phyloP scores from a whole-genome alignment of 2,113 vertebrate genomes.

The Cryptotis parvus region DNA sequence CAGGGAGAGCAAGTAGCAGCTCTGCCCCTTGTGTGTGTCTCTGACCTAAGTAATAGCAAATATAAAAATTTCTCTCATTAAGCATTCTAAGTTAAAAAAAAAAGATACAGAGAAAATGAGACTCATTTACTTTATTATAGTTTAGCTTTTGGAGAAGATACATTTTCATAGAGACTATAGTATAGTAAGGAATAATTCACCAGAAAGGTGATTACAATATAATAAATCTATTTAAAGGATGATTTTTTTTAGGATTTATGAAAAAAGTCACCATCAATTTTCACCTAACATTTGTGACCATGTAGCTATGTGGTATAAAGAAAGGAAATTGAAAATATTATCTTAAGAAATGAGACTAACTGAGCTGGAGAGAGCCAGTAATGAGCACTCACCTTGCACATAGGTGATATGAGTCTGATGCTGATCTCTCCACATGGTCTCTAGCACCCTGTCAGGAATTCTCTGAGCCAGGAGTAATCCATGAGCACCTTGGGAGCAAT shows the following conservation, averaged over 20 bases:
- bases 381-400: not conserved
- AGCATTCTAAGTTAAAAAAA: not conserved
- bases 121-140: not conserved
- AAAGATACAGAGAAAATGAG: not conserved
- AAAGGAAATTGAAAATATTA: too few species aligned
- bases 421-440: too few species aligned
- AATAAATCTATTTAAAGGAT: conserved; percentile 47
- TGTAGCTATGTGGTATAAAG: too few species aligned
- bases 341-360: too few species aligned
- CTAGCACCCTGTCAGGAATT: too few species aligned
- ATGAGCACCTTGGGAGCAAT: too few species aligned
- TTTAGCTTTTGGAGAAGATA: not conserved
- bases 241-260: conserved; percentile 46
- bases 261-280: not conserved
- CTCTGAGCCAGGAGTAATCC: too few species aligned
- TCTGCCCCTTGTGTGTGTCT: too few species aligned
- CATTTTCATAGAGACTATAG: conserved; percentile 24
- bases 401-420: too few species aligned
- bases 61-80: not conserved
- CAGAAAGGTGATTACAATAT: not conserved
- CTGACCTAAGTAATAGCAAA: not conserved
- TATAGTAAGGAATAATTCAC: conserved; percentile 24
- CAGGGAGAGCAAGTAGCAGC: too few species aligned
- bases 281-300: not conserved
- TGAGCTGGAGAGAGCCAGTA: too few species aligned